A percentile compares a stretch with the other conserved stretches of the same genome.
phyloP scores from a whole-genome alignment of 2,113 vertebrate genomes.

The Pagrus major region DNA sequence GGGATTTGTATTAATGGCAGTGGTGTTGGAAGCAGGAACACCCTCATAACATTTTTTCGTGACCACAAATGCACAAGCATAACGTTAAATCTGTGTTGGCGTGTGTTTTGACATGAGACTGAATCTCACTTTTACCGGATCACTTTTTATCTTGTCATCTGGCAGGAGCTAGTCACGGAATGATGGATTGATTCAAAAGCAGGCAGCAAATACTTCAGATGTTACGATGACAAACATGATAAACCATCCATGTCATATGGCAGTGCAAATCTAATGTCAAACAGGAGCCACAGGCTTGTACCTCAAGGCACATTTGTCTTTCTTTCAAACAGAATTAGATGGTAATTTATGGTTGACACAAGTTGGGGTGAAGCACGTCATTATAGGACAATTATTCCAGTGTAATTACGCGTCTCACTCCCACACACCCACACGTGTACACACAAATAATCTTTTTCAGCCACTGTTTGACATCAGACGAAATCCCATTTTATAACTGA shows the following conservation, averaged over 20 bases:
- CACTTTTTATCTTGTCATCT: neutral
- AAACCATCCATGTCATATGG: neutral
- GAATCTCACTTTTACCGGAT: neutral
- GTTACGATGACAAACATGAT: neutral
- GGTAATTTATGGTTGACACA: too few species aligned
- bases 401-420: neutral
- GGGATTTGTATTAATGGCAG: too few species aligned
- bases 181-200: neutral
- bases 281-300: neutral
- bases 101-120: neutral
- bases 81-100: neutral
- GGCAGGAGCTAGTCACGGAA: neutral
- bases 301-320: neutral
- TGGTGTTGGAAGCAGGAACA: too few species aligned
- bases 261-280: neutral
- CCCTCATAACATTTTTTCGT: neutral
- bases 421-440: neutral
- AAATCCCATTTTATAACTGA: neutral
- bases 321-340: neutral
- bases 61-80: neutral
- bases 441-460: neutral
- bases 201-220: neutral
- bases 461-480: neutral
- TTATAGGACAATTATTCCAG: neutral
- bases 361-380: neutral